phyloP scores from a whole-genome alignment of 2,797 vertebrate genomes.

The Hirundo rustica region DNA sequence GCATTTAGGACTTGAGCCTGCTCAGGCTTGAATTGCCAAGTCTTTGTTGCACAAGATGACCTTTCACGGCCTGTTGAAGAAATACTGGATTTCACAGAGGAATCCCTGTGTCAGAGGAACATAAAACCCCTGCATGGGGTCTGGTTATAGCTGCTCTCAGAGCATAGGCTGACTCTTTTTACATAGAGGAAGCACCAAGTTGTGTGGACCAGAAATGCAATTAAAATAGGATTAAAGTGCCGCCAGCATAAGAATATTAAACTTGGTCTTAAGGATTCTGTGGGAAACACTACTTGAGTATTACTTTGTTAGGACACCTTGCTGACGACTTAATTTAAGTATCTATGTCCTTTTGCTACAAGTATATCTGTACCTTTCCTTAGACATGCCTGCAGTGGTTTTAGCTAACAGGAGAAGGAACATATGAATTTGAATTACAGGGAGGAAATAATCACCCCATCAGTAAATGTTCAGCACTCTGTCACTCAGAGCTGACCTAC shows the following conservation, averaged over 20 bases:
- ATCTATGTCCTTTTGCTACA: neutral
- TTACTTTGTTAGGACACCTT: neutral
- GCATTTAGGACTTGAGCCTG: neutral
- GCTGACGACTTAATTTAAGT: neutral
- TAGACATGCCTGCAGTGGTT: neutral
- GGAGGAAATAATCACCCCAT: neutral
- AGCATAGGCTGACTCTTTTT: neutral
- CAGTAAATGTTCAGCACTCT: neutral
- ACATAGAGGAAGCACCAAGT: neutral
- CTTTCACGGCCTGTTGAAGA: neutral
- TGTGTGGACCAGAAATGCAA: neutral
- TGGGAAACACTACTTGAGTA: neutral
- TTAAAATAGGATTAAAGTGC: neutral
- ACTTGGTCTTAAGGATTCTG: neutral
- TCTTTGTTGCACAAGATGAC: neutral
- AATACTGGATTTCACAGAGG: neutral
- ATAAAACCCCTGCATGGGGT: neutral
- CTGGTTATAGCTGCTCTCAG: neutral
- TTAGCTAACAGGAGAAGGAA: neutral
- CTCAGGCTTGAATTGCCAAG: neutral
- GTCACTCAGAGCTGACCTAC: neutral
- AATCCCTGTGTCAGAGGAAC: neutral
- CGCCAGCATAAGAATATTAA: neutral
- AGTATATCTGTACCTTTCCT: neutral
- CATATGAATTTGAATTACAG: neutral